phyloP scores from a whole-genome alignment of 1,140 invertebrate species.

The Samia ricini region DNA sequence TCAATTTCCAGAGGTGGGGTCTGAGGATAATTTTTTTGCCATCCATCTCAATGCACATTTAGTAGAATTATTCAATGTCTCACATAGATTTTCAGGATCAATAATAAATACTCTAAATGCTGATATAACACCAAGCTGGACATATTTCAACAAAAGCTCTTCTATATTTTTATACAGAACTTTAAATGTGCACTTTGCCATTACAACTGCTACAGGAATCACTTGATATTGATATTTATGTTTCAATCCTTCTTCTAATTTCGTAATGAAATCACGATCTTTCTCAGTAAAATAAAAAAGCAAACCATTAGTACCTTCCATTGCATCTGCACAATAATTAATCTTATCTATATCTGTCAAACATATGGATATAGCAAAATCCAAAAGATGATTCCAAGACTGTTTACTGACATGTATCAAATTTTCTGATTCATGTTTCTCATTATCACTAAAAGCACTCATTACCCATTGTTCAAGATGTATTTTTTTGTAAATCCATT shows the following conservation, averaged over 20 bases:
- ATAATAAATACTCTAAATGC: conserved; percentile 58
- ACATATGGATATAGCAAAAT: conserved; percentile 67
- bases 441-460: conserved; percentile 55
- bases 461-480: conserved; percentile 59
- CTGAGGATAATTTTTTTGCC: conserved; percentile 76
- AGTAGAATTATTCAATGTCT: conserved; percentile 48
- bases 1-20: conserved; percentile 80
- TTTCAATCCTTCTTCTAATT: conserved; percentile 65
- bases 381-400: conserved; percentile 71
- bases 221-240: conserved; percentile 63
- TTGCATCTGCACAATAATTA: conserved; percentile 45
- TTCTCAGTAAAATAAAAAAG: conserved; percentile 59
- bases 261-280: conserved; percentile 47
- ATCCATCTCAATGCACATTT: conserved; percentile 80
- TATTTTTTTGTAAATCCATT: conserved; percentile 57
- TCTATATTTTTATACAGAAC: conserved; percentile 31
- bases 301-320: conserved; percentile 67
- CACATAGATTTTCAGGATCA: conserved; percentile 43
- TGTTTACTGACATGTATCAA: conserved; percentile 64
- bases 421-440: conserved; percentile 42
- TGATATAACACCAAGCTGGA: conserved; percentile 52
- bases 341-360: conserved; percentile 43
- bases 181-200: conserved; percentile 32
- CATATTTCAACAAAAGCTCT: conserved; percentile 32
- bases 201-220: conserved; percentile 60